These are phyloP conservation scores for Latrodectus geometricus DNA, from an alignment of 1,140 invertebrate species.

Conservation along the genomic window DNA sequence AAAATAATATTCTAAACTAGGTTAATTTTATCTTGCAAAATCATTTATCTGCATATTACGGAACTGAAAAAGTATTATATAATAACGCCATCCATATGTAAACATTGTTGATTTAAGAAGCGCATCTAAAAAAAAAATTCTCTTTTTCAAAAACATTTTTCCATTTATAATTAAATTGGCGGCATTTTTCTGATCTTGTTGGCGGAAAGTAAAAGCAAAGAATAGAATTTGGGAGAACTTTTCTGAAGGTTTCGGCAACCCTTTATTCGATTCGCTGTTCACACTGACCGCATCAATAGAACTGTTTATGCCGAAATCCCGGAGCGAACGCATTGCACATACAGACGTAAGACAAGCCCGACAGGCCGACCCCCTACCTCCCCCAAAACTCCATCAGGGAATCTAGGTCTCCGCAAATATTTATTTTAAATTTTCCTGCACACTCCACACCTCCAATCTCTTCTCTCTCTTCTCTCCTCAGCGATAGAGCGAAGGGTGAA, in stretches of 20 bases:
- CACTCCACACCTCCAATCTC: background rate
- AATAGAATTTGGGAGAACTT: background rate
- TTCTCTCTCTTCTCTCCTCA: background rate
- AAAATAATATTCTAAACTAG: too few relatives aligned
- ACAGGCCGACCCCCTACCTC: background rate
- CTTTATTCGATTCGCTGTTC: constrained; percentile 16
- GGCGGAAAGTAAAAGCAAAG: constrained; percentile 36
- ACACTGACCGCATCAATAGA: constrained; percentile 50
- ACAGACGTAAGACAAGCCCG: background rate
- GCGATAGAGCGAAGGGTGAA: constrained; percentile 20
- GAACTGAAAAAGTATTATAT: too few relatives aligned
- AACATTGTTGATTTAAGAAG: too few relatives aligned
- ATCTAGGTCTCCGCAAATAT: constrained; percentile 40
- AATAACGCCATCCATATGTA: too few relatives aligned
- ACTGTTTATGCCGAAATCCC: constrained; percentile 10
- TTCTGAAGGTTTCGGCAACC: background rate
- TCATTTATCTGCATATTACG: too few relatives aligned
- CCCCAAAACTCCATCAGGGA: constrained; percentile 25
- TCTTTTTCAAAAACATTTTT: background rate
- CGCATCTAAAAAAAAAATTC: too few relatives aligned
- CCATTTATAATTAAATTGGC: constrained; percentile 2
- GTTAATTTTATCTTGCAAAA: too few relatives aligned
- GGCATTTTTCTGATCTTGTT: constrained; percentile 1
- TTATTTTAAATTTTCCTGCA: constrained; percentile 52
- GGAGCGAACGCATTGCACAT: background rate